A percentile compares a stretch with the other conserved stretches of the same genome.
Conservation (phyloP, 2,797 vertebrate species). For the Hapalemur alaotrensis region DNA sequence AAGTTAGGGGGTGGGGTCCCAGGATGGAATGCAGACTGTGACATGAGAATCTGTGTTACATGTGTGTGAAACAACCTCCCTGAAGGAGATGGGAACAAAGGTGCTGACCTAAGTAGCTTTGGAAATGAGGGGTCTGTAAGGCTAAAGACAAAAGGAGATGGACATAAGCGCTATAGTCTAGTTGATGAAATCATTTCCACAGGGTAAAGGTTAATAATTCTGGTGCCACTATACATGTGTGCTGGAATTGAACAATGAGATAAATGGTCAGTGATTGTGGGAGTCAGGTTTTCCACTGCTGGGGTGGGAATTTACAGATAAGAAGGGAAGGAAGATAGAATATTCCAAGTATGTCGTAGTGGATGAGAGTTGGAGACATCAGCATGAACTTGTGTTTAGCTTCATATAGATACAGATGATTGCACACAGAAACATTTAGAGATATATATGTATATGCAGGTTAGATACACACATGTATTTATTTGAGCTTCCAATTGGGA, state of each 20-base stretch:
- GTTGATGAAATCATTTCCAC: neutral
- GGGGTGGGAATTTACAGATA: neutral
- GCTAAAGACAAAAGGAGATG: neutral
- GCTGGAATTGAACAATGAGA: neutral
- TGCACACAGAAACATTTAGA: neutral
- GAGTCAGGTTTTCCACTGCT: neutral
- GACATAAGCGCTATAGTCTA: no score
- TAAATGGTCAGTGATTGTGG: no score
- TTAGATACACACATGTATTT: neutral
- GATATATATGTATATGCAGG: neutral
- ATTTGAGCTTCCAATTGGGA: neutral
- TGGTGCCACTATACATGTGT: neutral
- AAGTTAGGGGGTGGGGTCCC: no score
- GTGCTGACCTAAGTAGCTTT: neutral
- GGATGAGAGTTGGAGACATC: neutral
- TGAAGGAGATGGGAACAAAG: neutral
- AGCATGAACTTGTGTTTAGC: neutral
- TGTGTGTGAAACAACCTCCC: neutral
- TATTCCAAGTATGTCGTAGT: neutral
- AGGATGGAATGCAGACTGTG: neutral
- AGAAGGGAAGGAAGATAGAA: neutral
- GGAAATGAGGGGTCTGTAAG: neutral
- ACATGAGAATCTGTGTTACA: neutral
- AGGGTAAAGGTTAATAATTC: neutral
- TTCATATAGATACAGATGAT: neutral